phyloP scores from a whole-genome alignment of 2,797 vertebrate species.

The Hyperoplus lanceolatus region DNA sequence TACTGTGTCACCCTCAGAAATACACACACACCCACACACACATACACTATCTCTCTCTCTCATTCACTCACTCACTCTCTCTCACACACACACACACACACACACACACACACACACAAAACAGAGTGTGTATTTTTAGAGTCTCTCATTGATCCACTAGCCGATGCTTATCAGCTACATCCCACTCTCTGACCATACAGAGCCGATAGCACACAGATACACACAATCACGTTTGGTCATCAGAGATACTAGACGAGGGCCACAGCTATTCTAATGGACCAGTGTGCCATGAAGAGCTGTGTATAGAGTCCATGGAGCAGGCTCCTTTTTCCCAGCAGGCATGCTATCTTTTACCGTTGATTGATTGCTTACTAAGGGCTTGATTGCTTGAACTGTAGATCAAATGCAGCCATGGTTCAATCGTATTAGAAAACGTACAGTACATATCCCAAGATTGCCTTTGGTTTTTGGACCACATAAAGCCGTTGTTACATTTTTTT shows the following conservation, averaged over 20 bases:
- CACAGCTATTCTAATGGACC: constrained; percentile 68
- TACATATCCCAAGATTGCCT: not conserved
- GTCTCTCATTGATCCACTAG: constrained; percentile 69
- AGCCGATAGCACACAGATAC: constrained; percentile 73
- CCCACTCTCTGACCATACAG: constrained; percentile 73
- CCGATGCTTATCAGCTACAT: constrained; percentile 78
- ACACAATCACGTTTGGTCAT: constrained; percentile 73
- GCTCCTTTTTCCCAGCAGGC: constrained; percentile 4
- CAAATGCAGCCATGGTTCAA: not conserved
- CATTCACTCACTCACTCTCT: too few species aligned
- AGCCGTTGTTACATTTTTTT: too few species aligned
- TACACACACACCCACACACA: constrained; percentile 31
- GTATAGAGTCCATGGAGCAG: constrained; percentile 6
- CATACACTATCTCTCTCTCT: not conserved
- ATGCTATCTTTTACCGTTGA: not conserved
- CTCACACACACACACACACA: too few species aligned
- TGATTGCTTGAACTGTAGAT: not conserved
- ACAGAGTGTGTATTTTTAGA: constrained; percentile 57
- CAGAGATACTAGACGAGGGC: constrained; percentile 59
- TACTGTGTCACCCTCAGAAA: constrained; percentile 52
- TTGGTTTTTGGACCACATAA: not conserved
- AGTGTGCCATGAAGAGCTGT: constrained; percentile 43
- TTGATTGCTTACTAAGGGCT: not conserved
- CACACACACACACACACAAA: constrained; percentile 16
- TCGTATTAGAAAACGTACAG: too few species aligned